These are phyloP conservation scores for Pantherophis vulpinus DNA, from an alignment of 2,797 vertebrate species.

Conservation along the genomic window DNA sequence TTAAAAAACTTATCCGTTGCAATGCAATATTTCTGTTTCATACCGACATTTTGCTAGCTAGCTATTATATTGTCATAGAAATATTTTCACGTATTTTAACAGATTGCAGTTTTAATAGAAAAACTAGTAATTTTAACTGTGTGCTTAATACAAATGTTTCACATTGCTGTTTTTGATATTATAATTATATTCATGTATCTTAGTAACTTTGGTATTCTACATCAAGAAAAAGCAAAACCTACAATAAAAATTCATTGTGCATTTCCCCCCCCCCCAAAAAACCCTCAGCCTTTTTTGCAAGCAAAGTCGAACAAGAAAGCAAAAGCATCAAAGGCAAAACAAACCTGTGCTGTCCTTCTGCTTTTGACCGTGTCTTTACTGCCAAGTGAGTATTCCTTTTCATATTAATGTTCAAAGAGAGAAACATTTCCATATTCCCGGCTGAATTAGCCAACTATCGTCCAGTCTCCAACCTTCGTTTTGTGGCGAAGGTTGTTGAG, in stretches of 20 bases:
- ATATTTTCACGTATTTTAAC: background rate
- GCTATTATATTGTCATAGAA: background rate
- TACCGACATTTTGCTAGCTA: background rate
- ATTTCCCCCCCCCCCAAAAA: background rate
- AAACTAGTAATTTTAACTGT: background rate
- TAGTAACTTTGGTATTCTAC: background rate
- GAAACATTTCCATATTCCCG: background rate
- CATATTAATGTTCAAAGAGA: background rate
- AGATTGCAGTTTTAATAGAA: background rate
- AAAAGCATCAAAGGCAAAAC: conserved; percentile 66
- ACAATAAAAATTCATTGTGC: conserved; percentile 8
- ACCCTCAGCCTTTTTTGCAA: conserved; percentile 83
- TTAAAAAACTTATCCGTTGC: background rate
- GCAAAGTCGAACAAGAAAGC: conserved; percentile 88
- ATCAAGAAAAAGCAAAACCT: background rate
- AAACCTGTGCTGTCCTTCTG: conserved; percentile 65
- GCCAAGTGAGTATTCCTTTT: conserved; percentile 84
- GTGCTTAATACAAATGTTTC: background rate
- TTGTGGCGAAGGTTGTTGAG: too few relatives aligned
- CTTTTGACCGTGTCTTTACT: conserved; percentile 86
- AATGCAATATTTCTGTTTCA: background rate
- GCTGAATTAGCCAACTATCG: too few relatives aligned
- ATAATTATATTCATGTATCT: background rate
- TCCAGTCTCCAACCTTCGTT: too few relatives aligned
- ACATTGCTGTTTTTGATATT: background rate